Base-by-base conservation (phyloP, 92 coral and sea anemone genomes). In the Blastomussa wellsi region DNA sequence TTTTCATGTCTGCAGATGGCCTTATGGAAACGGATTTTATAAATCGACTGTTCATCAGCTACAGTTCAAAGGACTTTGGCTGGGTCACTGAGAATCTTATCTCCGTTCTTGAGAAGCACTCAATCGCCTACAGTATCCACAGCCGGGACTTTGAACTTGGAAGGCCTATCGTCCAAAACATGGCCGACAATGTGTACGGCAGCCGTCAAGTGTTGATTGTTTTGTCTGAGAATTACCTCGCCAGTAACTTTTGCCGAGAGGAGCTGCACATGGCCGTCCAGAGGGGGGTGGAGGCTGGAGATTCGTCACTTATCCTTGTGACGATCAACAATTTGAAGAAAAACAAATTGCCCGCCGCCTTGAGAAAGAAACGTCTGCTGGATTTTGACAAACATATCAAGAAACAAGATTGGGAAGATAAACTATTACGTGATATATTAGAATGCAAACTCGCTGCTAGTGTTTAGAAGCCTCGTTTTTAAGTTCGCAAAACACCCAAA, bases 61-160 rank as follows among this genome's bases (percentile, higher is more conserved):
- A 59, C 81, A 89, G 88, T 62, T 79, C 88, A 37, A 80, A 75
- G n/a, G 91, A 89, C 47, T 62, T 72, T 38, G 70, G 67, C 38
- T 89, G 91, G 91, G 84, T 83, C 67, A 73, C 36, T 36, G 80
- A 78, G 19, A 88, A 84, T 59, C 80, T 88, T 29, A 67, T 84
- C 29, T 60, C 91, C 10, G 78, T 84, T 47, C 77, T 88, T 8
- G 91, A 88, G 39, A 79, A 79, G 33, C 82, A 89, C 48, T 48
- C 49, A 12, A 39, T 89, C 12, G 65, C 42, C 12, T 89, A 84
- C 86, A 83, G 91, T 89, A n/a, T n/a, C n/a, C n/a, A n/a, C n/a
- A n/a, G n/a, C n/a, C n/a, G n/a, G n/a, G n/a, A n/a, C n/a, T n/a
- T 89, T 52, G 91, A 79, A 47, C 85, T 89, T 60, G 91, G 91